Evolutionary conservation across 2,888 invertebrate species (phyloP), one percentile per base, ranked within the genome.

Genomic region (Rambutsinella grinnellia): DNA sequence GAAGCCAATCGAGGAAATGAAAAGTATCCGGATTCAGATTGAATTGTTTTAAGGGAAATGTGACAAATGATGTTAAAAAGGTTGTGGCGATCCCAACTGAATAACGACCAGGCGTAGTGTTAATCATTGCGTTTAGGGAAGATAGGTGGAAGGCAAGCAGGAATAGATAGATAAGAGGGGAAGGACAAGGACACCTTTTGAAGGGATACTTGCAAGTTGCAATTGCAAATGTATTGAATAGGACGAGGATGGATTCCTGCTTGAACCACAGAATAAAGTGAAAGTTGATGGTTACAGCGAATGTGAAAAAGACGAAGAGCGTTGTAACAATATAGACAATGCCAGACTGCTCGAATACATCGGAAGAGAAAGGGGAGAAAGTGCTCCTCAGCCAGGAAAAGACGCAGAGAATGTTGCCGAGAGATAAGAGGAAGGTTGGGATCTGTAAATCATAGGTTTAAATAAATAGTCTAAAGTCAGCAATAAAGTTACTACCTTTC

Each of bases 201-300:
- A 62, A 51, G 24, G n/a, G n/a, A n/a, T 2, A 3, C 51, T n/a
- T 36, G 8, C n/a, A 8, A 10, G 58, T 46, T 3, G 23, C n/a
- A 1, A n/a, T n/a, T n/a, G n/a, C n/a, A n/a, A n/a, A n/a, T n/a
- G 49, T 15, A n/a, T 49, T 62, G 1, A 62, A 62, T 23, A 60
- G 10, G 2, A 21, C 17, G 10, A 44, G 26, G n/a, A 62, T 5
- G 8, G 36, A n/a, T 6, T 62, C 23, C 15, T 47, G 49, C 2
- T 51, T 49, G 51, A 47, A 51, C 62, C 62, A 62, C 1, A 3
- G 23, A 17, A 51, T 24, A 6, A n/a, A 24, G 1, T 19, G 24
- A 6, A 62, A 15, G 19, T 5, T 3, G 1, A 51, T 1, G 1
- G 51, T 10, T 1, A 27, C 3, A 1, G 6, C 8, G 26, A 49